Evolutionary conservation across 2,113 vertebrate genomes (phyloP).

Genomic region (Dicrurus megarhynchus): DNA sequence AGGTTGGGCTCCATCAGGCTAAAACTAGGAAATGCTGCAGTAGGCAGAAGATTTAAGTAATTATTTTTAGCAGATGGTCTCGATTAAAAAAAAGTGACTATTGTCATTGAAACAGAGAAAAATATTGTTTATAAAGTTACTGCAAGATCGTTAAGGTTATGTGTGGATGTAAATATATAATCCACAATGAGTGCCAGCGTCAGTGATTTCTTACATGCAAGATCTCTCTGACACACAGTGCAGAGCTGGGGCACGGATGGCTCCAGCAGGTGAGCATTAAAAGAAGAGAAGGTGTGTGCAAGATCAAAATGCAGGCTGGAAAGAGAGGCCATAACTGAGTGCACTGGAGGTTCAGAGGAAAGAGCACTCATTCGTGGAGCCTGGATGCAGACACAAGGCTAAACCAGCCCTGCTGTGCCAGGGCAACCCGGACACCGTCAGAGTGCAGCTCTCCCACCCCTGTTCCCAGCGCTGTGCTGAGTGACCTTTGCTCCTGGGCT

Average conservation of each 20-base stretch:
- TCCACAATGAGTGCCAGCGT: not conserved
- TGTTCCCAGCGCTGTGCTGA: not conserved
- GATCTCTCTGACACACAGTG: not conserved
- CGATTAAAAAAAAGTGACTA: not conserved
- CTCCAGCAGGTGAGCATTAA: not conserved
- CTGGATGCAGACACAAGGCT: not conserved
- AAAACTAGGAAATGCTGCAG: not conserved
- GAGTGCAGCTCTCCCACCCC: not conserved
- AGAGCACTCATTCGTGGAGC: not conserved
- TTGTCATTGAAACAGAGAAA: not conserved
- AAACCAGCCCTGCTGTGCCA: not conserved
- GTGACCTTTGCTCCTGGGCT: not conserved
- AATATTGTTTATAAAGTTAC: not conserved
- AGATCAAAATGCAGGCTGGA: not conserved
- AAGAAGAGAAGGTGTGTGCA: not conserved
- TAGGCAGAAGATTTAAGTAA: not conserved
- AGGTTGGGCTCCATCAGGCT: not conserved
- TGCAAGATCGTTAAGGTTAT: not conserved
- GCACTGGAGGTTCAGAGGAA: not conserved
- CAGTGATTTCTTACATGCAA: not conserved
- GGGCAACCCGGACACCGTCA: accelerated
- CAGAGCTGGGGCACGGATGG: not conserved
- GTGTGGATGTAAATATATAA: not conserved
- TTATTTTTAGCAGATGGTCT: not conserved
- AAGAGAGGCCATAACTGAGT: not conserved